Evolutionary conservation across 2,113 vertebrate species (phyloP).

Genomic region (Laticauda colubrina): DNA sequence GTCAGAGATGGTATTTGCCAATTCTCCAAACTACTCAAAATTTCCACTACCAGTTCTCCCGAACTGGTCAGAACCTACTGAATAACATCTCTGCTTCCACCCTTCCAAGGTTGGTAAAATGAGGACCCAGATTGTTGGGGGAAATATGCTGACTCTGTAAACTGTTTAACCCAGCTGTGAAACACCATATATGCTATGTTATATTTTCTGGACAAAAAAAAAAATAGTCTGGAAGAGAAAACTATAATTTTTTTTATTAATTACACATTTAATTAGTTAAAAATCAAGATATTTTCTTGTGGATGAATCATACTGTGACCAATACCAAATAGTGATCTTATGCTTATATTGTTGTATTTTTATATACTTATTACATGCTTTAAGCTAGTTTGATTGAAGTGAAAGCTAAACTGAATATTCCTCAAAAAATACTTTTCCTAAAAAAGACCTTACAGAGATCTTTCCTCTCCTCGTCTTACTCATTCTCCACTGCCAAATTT

Average conservation of each 20-base stretch:
- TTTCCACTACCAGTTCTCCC: no score
- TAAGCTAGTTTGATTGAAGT: not conserved
- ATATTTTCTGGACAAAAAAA: not conserved
- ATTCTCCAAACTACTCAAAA: no score
- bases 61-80: no score
- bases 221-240: not conserved
- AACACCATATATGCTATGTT: not conserved
- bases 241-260: not conserved
- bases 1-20: no score
- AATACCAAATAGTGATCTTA: not conserved
- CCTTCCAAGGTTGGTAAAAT: no score
- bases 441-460: not conserved
- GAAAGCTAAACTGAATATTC: not conserved
- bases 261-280: not conserved
- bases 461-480: not conserved
- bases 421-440: not conserved
- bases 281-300: not conserved
- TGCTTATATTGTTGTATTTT: not conserved
- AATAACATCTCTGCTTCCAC: no score
- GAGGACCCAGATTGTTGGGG: no score
- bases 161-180: no score
- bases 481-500: not conserved
- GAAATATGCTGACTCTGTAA: no score
- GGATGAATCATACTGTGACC: no score
- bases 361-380: not conserved